Base-by-base conservation (phyloP, 2,113 vertebrate genomes). In the Protomyctophum bolini region DNA sequence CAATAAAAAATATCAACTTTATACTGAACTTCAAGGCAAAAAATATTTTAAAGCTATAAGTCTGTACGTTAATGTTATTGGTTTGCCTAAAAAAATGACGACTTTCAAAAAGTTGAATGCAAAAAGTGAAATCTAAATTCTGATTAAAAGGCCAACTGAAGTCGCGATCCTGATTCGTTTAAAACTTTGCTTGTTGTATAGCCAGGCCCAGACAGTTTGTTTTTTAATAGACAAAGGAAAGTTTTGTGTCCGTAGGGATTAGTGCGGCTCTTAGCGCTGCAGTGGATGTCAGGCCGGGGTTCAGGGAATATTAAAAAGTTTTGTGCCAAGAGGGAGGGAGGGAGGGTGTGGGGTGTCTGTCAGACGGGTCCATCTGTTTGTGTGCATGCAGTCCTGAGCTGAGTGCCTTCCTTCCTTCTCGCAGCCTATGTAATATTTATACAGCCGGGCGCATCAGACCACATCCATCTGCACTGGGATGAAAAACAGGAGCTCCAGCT, bases 361-460 rank as follows among this genome's bases (percentile, higher is more conserved):
- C 90, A 92, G 55, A 93, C 91, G 91, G 86, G 91, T 94, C 95
- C 94, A 96, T 96, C 95, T 95, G 95, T 95, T 93, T 66, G 58
- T 66, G 58, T 11, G 41, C 68, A 15, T 11, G 41, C 68, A 15
- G 57, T 28, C 12, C 29, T 46, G 50, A 55, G 48, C 29, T 46
- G 50, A 55, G 48, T 73, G 29, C 46, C 81, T 84, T 21, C 21
- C 21, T 21, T 21, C 21, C 21, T 21, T 77, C 94, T 95, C 94
- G 93, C 94, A 68, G 90, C 89, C 81, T 92, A 94, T 96, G 94
- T 94, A 96, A 96, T 95, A 96, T 96, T 95, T 96, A 96, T 96
- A 95, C 94, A 76, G 75, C 93, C 91, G 90, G 92, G 90, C 91
- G 80, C 87, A 92, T 90, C 89, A 80, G 72, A 91, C 82, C 79